Conservation (phyloP, 2,797 vertebrate genomes). For the Oophaga sylvatica region DNA sequence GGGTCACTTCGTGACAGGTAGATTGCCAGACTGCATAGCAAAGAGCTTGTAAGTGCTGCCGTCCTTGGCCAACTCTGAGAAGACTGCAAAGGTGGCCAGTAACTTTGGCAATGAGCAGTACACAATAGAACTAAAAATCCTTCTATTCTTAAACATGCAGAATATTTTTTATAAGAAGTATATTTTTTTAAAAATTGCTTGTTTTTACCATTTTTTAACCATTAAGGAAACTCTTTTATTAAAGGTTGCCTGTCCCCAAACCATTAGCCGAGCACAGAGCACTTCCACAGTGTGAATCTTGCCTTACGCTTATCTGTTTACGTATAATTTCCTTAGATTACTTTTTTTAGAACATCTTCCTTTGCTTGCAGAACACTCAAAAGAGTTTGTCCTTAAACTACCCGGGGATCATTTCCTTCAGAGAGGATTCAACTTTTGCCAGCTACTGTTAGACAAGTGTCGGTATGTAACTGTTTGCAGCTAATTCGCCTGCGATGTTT, state of each 20-base stretch:
- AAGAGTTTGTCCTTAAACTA: slow-evolving; percentile 54
- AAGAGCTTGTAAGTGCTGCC: too few relatives aligned
- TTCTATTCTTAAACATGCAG: too few relatives aligned
- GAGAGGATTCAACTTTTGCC: slow-evolving; percentile 44
- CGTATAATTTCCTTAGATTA: slow-evolving; percentile 28
- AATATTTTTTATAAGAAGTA: too few relatives aligned
- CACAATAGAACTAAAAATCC: too few relatives aligned
- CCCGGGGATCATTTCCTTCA: slow-evolving; percentile 52
- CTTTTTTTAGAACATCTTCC: slow-evolving; percentile 25
- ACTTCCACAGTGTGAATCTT: background rate
- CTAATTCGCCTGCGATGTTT: slow-evolving; percentile 9
- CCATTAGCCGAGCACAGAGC: background rate
- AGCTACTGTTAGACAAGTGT: slow-evolving; percentile 41
- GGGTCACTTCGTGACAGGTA: too few relatives aligned
- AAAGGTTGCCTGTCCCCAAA: background rate
- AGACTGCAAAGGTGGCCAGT: too few relatives aligned
- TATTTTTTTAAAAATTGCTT: too few relatives aligned
- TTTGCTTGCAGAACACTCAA: slow-evolving; percentile 32
- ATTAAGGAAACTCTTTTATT: background rate
- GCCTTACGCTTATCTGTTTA: background rate
- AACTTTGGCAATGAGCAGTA: too few relatives aligned
- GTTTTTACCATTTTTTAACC: too few relatives aligned
- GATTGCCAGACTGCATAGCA: too few relatives aligned
- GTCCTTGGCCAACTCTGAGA: too few relatives aligned
- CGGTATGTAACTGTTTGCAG: slow-evolving; percentile 33